phyloP scores from a whole-genome alignment of 1,140 invertebrate genomes.

The Dufourea novaeangliae region DNA sequence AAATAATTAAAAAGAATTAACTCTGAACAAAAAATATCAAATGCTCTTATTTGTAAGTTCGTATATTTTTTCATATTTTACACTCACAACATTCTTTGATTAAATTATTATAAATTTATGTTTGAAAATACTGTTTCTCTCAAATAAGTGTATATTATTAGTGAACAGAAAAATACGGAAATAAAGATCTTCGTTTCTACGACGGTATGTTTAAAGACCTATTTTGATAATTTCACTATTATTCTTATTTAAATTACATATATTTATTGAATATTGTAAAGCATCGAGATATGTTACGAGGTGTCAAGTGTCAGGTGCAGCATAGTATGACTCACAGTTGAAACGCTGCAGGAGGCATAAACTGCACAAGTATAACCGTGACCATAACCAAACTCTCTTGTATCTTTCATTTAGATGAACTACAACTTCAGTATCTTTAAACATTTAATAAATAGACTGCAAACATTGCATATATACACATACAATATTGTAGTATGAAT shows the following conservation, averaged over 20 bases:
- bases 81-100: background rate
- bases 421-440: background rate
- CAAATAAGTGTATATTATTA: background rate
- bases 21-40: background rate
- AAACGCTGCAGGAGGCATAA: conserved; percentile 37
- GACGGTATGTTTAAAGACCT: background rate
- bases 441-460: background rate
- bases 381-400: conserved; percentile 43
- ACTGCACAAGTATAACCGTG: conserved; percentile 19
- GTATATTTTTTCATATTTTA: background rate
- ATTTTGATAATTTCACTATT: background rate
- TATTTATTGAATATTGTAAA: background rate
- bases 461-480: background rate
- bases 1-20: too few species aligned
- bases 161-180: background rate
- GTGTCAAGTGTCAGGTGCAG: conserved; percentile 52
- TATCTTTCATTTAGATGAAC: background rate
- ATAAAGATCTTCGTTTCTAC: background rate
- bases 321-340: conserved; percentile 54
- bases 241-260: background rate
- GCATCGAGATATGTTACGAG: conserved; percentile 25
- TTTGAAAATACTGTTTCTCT: background rate
- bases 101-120: background rate
- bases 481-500: background rate
- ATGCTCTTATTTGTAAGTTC: background rate